phyloP scores from a whole-genome alignment of 2,888 invertebrate species.

The Drosophila koepferae region DNA sequence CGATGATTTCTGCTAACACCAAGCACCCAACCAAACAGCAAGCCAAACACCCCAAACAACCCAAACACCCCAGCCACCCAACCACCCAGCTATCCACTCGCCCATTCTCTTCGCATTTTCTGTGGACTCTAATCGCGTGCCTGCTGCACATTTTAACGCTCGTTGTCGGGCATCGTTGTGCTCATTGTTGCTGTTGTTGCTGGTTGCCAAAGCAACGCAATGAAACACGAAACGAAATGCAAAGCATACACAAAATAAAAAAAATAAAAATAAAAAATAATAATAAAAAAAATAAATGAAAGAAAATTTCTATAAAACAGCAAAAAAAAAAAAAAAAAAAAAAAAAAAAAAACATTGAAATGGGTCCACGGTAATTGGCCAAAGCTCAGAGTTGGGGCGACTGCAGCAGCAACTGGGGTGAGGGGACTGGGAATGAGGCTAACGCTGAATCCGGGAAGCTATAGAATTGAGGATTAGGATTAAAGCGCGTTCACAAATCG shows the following conservation, averaged over 20 bases:
- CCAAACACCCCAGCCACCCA: neutral
- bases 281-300: neutral
- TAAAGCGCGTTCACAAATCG: slow-evolving; percentile 36
- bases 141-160: slow-evolving; percentile 77
- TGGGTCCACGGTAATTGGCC: slow-evolving; percentile 41
- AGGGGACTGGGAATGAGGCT: neutral
- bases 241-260: slow-evolving; percentile 23
- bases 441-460: neutral
- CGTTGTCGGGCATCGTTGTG: slow-evolving; percentile 37
- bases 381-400: neutral
- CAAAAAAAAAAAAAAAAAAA: slow-evolving; percentile 4
- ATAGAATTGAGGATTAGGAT: slow-evolving; percentile 2
- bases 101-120: slow-evolving; percentile 30
- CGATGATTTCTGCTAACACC: slow-evolving; percentile 66
- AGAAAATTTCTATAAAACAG: neutral
- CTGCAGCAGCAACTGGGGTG: neutral
- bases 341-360: slow-evolving; percentile 14
- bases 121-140: slow-evolving; percentile 68
- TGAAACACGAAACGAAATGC: slow-evolving; percentile 54
- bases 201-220: slow-evolving; percentile 71
- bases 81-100: neutral
- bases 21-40: neutral
- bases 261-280: neutral
- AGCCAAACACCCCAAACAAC: neutral
- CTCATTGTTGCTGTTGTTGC: slow-evolving; percentile 10